These are phyloP conservation scores for Aegotheles bennettii DNA, from an alignment of 2,113 vertebrate species.

Conservation along the genomic window DNA sequence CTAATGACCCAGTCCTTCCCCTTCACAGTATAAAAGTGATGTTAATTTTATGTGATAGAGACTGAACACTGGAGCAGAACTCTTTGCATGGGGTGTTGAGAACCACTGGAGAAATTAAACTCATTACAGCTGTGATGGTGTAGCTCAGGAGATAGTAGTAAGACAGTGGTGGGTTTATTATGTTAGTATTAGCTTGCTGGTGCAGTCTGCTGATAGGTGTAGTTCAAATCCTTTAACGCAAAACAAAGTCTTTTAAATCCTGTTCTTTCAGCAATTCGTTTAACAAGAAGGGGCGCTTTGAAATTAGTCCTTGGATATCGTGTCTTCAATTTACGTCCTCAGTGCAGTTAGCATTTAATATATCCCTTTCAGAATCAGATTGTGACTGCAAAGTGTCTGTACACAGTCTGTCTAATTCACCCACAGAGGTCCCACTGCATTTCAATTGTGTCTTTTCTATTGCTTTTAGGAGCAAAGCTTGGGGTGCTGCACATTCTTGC, in stretches of 20 bases:
- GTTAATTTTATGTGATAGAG: neutral
- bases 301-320: conserved; percentile 68
- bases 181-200: conserved; percentile 5
- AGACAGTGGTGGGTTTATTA: conserved; percentile 19
- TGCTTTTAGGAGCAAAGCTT: conserved; percentile 58
- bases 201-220: conserved; percentile 27
- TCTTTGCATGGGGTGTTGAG: neutral
- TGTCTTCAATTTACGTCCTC: conserved; percentile 58
- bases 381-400: conserved; percentile 55
- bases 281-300: conserved; percentile 57
- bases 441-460: conserved; percentile 63
- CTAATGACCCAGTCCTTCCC: neutral
- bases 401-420: conserved; percentile 57
- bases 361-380: conserved; percentile 63
- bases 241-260: conserved; percentile 64
- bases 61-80: neutral
- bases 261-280: conserved; percentile 58
- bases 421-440: conserved; percentile 58
- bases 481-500: conserved; percentile 57
- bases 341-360: conserved; percentile 58
- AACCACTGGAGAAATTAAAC: neutral
- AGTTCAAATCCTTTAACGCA: conserved; percentile 55
- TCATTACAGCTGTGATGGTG: conserved; percentile 1
- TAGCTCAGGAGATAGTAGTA: neutral
- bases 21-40: neutral